phyloP scores from a whole-genome alignment of 2,888 invertebrate species.

The Synergus itoensis region DNA sequence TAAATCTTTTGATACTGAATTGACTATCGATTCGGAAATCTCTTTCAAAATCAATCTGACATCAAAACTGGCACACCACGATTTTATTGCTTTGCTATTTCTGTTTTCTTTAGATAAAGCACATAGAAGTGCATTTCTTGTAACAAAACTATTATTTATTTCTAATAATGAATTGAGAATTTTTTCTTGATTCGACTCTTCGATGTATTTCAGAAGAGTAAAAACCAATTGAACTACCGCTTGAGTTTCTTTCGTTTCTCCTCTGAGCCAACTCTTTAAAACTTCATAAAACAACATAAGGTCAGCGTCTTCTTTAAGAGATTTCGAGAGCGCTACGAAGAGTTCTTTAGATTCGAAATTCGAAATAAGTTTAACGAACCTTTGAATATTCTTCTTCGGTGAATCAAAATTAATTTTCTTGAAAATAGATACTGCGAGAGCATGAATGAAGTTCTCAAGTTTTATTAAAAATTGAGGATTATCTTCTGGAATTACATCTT shows the following conservation, averaged over 20 bases:
- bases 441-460: slow-evolving; percentile 78
- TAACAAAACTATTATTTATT: slow-evolving; percentile 75
- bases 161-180: slow-evolving; percentile 81
- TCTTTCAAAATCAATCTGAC: slow-evolving; percentile 77
- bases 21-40: slow-evolving; percentile 68
- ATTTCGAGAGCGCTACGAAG: slow-evolving; percentile 77
- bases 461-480: slow-evolving; percentile 77
- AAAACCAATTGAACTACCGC: slow-evolving; percentile 83
- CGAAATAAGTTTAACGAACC: slow-evolving; percentile 80
- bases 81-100: slow-evolving; percentile 73
- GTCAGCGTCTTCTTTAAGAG: slow-evolving; percentile 65
- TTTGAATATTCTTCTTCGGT: slow-evolving; percentile 77
- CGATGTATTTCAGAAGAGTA: slow-evolving; percentile 80
- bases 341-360: slow-evolving; percentile 81
- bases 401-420: slow-evolving; percentile 79
- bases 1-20: slow-evolving; percentile 50
- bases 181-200: slow-evolving; percentile 79
- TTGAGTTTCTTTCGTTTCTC: slow-evolving; percentile 79
- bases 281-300: slow-evolving; percentile 76
- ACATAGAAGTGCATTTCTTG: slow-evolving; percentile 64
- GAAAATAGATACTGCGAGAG: slow-evolving; percentile 80
- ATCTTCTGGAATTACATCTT: slow-evolving; percentile 51
- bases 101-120: slow-evolving; percentile 78
- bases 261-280: slow-evolving; percentile 79
- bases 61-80: slow-evolving; percentile 78